phyloP scores from a whole-genome alignment of 1,140 invertebrate species.

The Sycobia sp. region DNA sequence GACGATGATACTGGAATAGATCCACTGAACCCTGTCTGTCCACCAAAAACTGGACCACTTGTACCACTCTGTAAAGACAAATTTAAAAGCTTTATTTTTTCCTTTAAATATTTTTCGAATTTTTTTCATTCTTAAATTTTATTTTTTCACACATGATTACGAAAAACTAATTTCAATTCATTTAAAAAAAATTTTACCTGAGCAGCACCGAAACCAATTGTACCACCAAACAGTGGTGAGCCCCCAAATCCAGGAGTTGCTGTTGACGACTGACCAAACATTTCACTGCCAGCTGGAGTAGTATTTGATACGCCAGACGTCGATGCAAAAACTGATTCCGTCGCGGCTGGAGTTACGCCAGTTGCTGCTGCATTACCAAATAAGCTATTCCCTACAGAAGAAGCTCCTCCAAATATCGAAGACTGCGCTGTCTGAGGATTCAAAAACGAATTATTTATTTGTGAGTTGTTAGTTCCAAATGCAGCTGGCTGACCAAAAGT shows the following conservation, averaged over 20 bases:
- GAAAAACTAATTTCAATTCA: too few relatives aligned
- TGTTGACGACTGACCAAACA: constrained; percentile 41
- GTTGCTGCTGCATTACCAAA: constrained; percentile 21
- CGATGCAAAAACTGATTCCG: constrained; percentile 39
- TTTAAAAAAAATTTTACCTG: constrained; percentile 10
- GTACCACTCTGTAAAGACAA: not conserved
- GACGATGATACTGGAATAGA: constrained; percentile 13
- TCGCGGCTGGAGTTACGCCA: not conserved
- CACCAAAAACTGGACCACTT: constrained; percentile 42
- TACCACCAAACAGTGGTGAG: constrained; percentile 47
- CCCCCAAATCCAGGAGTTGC: constrained; percentile 44
- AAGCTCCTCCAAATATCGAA: constrained; percentile 18
- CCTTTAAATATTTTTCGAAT: too few relatives aligned
- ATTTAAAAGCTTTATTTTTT: too few relatives aligned
- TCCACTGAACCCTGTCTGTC: constrained; percentile 41
- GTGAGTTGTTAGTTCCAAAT: constrained; percentile 36
- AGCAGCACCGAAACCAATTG: constrained; percentile 30
- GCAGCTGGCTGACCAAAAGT: constrained; percentile 45
- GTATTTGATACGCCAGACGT: constrained; percentile 28
- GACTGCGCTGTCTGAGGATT: constrained; percentile 39
- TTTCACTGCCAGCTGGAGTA: constrained; percentile 10
- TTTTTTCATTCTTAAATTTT: too few relatives aligned
- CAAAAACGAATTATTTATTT: constrained; percentile 43
- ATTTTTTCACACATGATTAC: too few relatives aligned
- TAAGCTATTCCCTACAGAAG: constrained; percentile 21